Base-by-base conservation (phyloP, 1,140 invertebrate genomes). In the Drosophila grimshawi region DNA sequence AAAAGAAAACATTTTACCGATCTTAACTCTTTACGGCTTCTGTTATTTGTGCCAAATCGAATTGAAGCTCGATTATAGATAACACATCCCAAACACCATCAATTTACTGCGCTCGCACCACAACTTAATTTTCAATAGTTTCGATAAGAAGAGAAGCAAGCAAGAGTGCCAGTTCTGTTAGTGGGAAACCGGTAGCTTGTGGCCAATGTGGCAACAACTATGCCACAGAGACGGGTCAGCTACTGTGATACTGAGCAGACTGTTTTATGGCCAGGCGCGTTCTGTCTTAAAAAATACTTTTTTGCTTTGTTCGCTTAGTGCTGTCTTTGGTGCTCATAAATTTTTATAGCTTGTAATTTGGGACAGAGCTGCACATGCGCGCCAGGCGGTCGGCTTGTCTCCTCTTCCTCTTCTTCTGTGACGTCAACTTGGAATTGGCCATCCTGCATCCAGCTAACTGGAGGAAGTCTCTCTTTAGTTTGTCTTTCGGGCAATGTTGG, bases 311-410 rank as follows among this genome's bases (percentile, higher is more conserved):
- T 55, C 59, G 33, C 46, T 53, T 74, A 41, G 57, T 69, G 65
- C 49, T 69, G 66, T 77, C 83, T 81, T 71, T 66, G 80, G 73
- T 60, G 66, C 60, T 78, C 85, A 89, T 88, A 85, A 88, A 88
- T 85, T 78, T 88, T 83, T 85, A 88, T 89, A 85, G 80, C 85
- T 89, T 78, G 74, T 88, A 88, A 88, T 81, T 88, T 89, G 78
- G 56, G 76, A 83, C 70, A 70, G 80, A 66, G 52, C 49, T 80
- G 76, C 69, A 57, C 81, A 72, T 69, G 80, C 76, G 80, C 81
- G 73, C 61, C 81, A 77, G 81, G 81, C 80, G 81, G 76, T 83
- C 80, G 57, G 48, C 60, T 63, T 63, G 49, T 63, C 66, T 3
- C 0, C 41, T 43, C 39, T 30, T 5, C 2, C 11, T n/a, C 10